A percentile compares a stretch with the other conserved stretches of the same genome.
These are phyloP conservation scores for Strix aluco DNA, from an alignment of 2,113 vertebrate genomes.

Conservation along the genomic window DNA sequence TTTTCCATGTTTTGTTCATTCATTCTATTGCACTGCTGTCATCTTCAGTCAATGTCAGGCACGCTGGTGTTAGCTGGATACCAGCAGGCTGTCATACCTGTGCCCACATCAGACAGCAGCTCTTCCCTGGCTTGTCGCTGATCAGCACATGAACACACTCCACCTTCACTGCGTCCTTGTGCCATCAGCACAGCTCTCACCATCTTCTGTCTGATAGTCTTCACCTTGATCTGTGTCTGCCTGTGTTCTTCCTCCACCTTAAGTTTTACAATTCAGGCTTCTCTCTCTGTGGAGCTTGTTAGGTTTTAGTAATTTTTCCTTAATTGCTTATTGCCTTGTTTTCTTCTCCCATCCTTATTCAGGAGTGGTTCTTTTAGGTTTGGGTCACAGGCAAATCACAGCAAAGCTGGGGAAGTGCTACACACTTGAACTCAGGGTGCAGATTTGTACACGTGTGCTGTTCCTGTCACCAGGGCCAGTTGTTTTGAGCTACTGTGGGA, in stretches of 20 bases:
- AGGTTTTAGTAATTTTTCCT: neutral
- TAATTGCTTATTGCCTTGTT: neutral
- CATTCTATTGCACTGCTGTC: neutral
- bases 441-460: neutral
- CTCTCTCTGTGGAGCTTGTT: neutral
- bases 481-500: neutral
- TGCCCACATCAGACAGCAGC: neutral
- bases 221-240: neutral
- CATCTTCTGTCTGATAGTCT: accelerated
- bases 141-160: neutral
- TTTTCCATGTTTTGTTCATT: neutral
- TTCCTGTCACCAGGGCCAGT: neutral
- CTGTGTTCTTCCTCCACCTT: neutral
- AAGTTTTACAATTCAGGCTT: neutral
- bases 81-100: neutral
- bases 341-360: neutral
- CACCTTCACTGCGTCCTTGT: neutral
- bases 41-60: neutral
- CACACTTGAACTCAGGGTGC: neutral
- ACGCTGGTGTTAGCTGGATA: neutral
- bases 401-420: neutral
- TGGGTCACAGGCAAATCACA: neutral
- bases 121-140: neutral
- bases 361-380: neutral
- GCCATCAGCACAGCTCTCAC: neutral